Evolutionary conservation across 2,797 vertebrate species (phyloP).

Genomic region (Parauchenoglanis ngamensis): DNA sequence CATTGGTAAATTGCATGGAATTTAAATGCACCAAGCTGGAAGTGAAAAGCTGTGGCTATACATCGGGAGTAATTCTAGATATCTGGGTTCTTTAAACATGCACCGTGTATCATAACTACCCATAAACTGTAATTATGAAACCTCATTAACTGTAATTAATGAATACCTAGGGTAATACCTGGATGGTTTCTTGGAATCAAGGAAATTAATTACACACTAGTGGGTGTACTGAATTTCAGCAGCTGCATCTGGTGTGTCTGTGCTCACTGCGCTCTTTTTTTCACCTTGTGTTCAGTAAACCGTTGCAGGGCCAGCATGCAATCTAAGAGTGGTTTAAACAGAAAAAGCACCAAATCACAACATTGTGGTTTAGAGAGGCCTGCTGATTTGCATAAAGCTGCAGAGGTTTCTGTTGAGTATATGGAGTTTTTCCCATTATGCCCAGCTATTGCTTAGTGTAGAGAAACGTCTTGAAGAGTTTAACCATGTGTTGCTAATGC

Average conservation of each 20-base stretch:
- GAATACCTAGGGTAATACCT: conserved; percentile 10
- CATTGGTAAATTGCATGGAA: conserved; percentile 46
- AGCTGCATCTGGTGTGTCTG: conserved; percentile 45
- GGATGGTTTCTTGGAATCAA: conserved; percentile 14
- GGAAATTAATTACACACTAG: conserved; percentile 40
- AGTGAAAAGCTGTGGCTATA: conserved; percentile 35
- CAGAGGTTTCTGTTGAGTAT: conserved; percentile 69
- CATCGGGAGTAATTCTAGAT: conserved; percentile 53
- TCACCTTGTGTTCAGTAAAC: conserved; percentile 62
- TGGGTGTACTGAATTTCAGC: conserved; percentile 59
- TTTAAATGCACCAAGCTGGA: conserved; percentile 51
- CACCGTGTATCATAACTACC: conserved; percentile 39
- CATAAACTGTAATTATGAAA: conserved; percentile 33
- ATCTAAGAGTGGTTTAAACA: conserved; percentile 70
- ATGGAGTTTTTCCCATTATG: conserved; percentile 62
- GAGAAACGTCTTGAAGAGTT: conserved; percentile 66
- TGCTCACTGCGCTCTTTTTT: conserved; percentile 58
- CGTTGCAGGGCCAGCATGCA: conserved; percentile 70
- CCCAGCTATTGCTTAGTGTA: conserved; percentile 70
- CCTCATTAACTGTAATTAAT: conserved; percentile 27
- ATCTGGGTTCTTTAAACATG: conserved; percentile 38
- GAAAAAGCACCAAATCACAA: conserved; percentile 74
- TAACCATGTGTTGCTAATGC: conserved; percentile 69
- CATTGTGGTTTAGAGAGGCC: conserved; percentile 72
- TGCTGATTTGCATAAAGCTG: conserved; percentile 72